These are phyloP conservation scores for Sibirionetta formosa DNA, from an alignment of 2,797 vertebrate species.

Conservation along the genomic window DNA sequence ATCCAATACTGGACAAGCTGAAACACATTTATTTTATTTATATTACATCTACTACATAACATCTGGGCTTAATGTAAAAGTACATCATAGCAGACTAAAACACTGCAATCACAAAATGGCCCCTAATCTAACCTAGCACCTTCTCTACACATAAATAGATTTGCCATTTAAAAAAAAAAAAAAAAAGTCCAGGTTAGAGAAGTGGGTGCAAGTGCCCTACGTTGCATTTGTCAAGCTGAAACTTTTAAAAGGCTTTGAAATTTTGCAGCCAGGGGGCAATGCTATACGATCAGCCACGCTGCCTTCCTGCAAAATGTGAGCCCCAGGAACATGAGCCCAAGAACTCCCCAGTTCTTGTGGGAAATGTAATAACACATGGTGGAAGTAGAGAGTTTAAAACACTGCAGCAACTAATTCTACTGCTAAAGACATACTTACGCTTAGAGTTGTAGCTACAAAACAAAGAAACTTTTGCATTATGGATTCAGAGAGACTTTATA, in stretches of 20 bases:
- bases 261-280: not conserved
- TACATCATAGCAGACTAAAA: slow-evolving; percentile 1
- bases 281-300: fast-evolving
- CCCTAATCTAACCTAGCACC: slow-evolving; percentile 28
- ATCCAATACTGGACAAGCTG: slow-evolving; percentile 31
- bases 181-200: not conserved
- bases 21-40: slow-evolving; percentile 57
- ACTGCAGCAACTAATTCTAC: not conserved
- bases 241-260: not conserved
- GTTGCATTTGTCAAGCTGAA: not conserved
- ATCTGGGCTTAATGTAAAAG: slow-evolving; percentile 60
- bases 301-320: not conserved
- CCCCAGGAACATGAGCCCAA: not conserved
- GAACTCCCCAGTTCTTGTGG: not conserved
- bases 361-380: not conserved
- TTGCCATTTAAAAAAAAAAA: not conserved
- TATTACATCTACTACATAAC: slow-evolving; percentile 29
- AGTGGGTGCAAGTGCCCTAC: not conserved
- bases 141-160: not conserved
- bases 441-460: not conserved
- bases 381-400: not conserved
- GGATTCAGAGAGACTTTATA: not conserved
- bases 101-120: not conserved
- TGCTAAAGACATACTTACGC: not conserved
- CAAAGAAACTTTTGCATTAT: not conserved